Evolutionary conservation across 2,113 vertebrate genomes (phyloP), one percentile per base, ranked within the genome.

Genomic region (Diglossa brunneiventris): DNA sequence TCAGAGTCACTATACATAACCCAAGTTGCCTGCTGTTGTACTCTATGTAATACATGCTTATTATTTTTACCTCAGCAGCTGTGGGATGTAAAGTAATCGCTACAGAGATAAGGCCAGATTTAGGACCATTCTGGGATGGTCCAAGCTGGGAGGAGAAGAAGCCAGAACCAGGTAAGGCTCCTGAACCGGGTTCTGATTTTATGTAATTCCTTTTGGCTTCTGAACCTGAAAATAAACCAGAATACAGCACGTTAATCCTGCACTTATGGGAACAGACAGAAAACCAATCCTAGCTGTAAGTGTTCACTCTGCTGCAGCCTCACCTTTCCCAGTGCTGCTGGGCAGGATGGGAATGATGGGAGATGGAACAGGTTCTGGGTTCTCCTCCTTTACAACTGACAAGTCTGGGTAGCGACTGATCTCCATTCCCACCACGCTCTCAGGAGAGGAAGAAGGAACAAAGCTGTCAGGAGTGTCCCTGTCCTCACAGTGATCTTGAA

Each of bases 361-460:
- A 12, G 99, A 99, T 6, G 98, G 97, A 80, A 98, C 98, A 6
- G 99, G 99, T 7, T 99, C 99, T 2, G 98, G 98, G 7, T 97
- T 98, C 95, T 99, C 99, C 96, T 99, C 98, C 49, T 99, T 99
- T 73, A 99, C 98, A 44, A 98, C 92, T 0, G 99, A 99, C 91
- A 99, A 92, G 96, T 99, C 99, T 2, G 99, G 99, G 84, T 99
- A 99, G 39, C 99, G 97, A 96, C 98, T 99, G 78, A 99, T 97
- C 96, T 99, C 99, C 91, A 97, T 91, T 67, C 99, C 99, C 21
- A 98, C 97, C 82, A 99, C 98, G 1, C 99, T 99, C 97, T 99
- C 99, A 1, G 99, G 99, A 88, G 99, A 99, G 7, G 99, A 99
- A 0, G 99, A 99, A 13, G 99, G 99, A 52, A 99, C 98, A 61